These are phyloP conservation scores for Phoxinus phoxinus DNA, from an alignment of 2,113 vertebrate species.

Conservation along the genomic window DNA sequence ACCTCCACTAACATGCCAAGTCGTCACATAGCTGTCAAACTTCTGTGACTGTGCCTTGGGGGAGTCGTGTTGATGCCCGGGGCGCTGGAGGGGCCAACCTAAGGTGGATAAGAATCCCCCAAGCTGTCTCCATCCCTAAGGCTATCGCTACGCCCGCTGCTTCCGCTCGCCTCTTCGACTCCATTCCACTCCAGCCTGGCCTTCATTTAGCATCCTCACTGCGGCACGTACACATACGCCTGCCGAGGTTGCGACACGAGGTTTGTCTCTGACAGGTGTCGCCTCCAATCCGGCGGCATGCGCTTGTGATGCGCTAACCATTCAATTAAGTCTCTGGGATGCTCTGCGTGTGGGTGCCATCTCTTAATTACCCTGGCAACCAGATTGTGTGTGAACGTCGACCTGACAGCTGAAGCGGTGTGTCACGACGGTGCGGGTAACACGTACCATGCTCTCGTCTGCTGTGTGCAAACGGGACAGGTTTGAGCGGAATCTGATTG, in stretches of 20 bases:
- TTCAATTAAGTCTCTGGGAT: conserved; percentile 67
- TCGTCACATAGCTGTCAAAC: conserved; percentile 72
- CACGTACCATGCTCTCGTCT: background rate
- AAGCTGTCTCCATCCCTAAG: conserved; percentile 61
- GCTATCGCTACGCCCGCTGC: conserved; percentile 68
- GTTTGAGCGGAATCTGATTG: background rate
- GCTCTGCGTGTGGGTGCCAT: conserved; percentile 55
- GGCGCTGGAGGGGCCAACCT: conserved; percentile 68
- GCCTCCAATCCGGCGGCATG: conserved; percentile 66
- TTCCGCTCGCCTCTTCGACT: conserved; percentile 37
- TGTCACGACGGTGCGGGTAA: conserved; percentile 51
- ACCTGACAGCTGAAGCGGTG: conserved; percentile 69
- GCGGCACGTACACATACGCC: conserved; percentile 62
- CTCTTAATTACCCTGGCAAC: conserved; percentile 69
- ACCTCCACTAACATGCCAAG: conserved; percentile 55
- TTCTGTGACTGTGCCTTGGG: conserved; percentile 65
- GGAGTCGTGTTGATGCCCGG: conserved; percentile 65
- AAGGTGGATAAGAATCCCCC: conserved; percentile 68
- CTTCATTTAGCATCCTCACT: conserved; percentile 72
- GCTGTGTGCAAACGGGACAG: conserved; percentile 13
- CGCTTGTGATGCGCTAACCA: conserved; percentile 74
- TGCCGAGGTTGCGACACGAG: conserved; percentile 46
- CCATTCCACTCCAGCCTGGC: conserved; percentile 62
- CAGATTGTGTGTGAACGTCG: conserved; percentile 61
- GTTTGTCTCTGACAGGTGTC: conserved; percentile 73